These are phyloP conservation scores for Hemichromis elongatus DNA, from an alignment of 2,113 vertebrate genomes.

Conservation along the genomic window DNA sequence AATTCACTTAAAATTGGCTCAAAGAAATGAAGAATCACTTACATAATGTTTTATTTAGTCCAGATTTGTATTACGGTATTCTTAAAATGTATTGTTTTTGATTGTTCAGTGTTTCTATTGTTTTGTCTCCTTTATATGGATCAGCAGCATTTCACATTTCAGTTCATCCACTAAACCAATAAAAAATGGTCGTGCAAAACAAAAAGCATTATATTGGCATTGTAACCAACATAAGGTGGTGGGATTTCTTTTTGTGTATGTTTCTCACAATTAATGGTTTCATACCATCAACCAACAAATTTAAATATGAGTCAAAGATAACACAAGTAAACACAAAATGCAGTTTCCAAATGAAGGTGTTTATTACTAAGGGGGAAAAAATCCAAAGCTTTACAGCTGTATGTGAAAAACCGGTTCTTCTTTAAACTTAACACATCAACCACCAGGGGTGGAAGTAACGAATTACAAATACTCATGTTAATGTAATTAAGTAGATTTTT, in stretches of 20 bases:
- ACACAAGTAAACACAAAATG: background rate
- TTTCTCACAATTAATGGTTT: background rate
- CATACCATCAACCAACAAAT: background rate
- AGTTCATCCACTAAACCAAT: background rate
- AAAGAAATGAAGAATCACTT: background rate
- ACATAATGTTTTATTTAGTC: background rate
- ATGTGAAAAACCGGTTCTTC: background rate
- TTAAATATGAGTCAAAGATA: background rate
- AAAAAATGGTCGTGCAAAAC: background rate
- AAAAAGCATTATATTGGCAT: background rate
- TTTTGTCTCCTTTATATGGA: background rate
- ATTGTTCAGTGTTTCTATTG: background rate
- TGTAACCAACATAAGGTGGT: too few species aligned
- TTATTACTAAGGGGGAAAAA: background rate
- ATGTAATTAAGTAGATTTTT: too few species aligned
- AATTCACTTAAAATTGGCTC: background rate
- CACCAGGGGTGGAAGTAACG: too few species aligned
- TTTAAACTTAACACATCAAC: background rate
- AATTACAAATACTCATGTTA: too few species aligned
- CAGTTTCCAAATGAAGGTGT: background rate
- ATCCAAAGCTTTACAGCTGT: background rate
- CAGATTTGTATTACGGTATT: background rate
- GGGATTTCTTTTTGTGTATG: background rate
- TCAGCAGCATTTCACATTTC: background rate
- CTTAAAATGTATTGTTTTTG: background rate